Base-by-base conservation (phyloP, 2,888 invertebrate genomes). In the Noctua pronuba region DNA sequence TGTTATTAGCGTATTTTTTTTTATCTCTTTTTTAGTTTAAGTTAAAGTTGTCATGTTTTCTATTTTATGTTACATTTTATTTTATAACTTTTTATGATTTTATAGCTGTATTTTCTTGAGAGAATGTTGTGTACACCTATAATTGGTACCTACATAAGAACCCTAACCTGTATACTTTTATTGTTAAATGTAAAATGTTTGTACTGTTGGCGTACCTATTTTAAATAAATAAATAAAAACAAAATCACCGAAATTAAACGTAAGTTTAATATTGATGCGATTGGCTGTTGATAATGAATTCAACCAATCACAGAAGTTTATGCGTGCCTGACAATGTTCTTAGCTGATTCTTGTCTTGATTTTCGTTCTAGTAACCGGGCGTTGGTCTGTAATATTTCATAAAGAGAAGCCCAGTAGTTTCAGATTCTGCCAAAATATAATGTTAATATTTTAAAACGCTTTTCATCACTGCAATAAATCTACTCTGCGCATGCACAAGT, bases 391-490 rank as follows among this genome's bases (percentile, higher is more conserved):
- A 55, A 80, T 65, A 24, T 65, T 74, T 80, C 24, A 79, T 38
- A n/a, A 31, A 21, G 16, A 31, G 38, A 24, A 55, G 28, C 16
- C 38, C n/a, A 46, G 18, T 10, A 46, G 16, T 80, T 64, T 52
- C 16, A 72, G 35, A 79, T 52, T 52, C 24, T 44, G 21, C 10
- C 35, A 62, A 35, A 44, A 52, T 52, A 3, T 44, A 46, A 62
- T 52, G 49, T 31, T 79, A 41, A 65, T 44, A 44, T 80, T 78
- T 78, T 18, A 38, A 78, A 55, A 62, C 16, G 6, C 21, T 64
- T 69, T 44, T 64, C 72, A 78, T 21, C 73, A 31, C 73, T 64
- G 16, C 38, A 31, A 64, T 80, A 38, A 78, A 80, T 73, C 73
- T 46, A 4, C 35, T 38, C 18, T 38, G 44, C 16, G 35, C 41